Evolutionary conservation across 2,797 vertebrate genomes (phyloP), one percentile per base, ranked within the genome.

Genomic region (Etheostoma perlongum): DNA sequence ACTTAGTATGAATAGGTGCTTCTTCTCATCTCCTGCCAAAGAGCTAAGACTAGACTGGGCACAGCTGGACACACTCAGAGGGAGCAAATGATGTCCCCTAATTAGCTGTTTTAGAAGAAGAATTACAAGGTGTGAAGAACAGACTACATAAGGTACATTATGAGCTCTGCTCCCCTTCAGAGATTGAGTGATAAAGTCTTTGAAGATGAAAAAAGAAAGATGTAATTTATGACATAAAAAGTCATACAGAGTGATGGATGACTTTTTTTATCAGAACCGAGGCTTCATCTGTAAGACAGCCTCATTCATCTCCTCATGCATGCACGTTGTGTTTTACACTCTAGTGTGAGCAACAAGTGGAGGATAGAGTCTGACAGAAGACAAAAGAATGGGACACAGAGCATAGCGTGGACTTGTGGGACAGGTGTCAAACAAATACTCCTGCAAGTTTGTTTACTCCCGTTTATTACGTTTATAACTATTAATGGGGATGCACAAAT

Each of bases 21-120:
- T 69, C 54, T 49, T 69, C 67, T 69, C 67, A 69, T 69, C 67
- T 69, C 9, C 55, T 59, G 67, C 67, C 67, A 69, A 55, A 69
- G 53, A 47, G 66, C 53, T 53, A 75, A 72, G 58, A 60, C 74
- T 58, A 74, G 66, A 84, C 79, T 42, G 52, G 64, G 77, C 73
- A 88, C 88, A 92, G 92, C 92, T 93, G 93, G 89, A 90, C 82
- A 67, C 82, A 68, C 75, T 79, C 70, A 57, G 65, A 23, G 58
- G 79, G 70, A 86, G 84, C 74, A 71, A 72, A 90, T 81, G 70
- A 87, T 16, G 49, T 76, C 72, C 82, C 65, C 33, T 90, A 85
- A 92, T 89, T 84, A 85, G 77, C 83, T 90, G 84, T 82, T 87
- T 88, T 42, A 81, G 75, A 79, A 52, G 70, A 66, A 72, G 87